Evolutionary conservation across 1,140 invertebrate species (phyloP).

Genomic region (Danaus melanippus): DNA sequence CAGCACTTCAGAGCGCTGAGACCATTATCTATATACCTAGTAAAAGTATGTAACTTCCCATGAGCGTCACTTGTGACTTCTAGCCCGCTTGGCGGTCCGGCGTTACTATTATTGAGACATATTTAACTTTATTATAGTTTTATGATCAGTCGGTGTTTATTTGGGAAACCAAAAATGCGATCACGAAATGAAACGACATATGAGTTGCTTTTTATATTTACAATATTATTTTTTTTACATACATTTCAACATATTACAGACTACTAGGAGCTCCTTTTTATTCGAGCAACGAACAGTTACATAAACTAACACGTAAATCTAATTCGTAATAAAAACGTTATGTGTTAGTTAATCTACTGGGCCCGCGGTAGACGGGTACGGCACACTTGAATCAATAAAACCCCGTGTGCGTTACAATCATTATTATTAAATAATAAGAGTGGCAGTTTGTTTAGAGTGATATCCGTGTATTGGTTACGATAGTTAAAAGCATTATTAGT

Average conservation of each 20-base stretch:
- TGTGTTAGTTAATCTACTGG: slow-evolving; percentile 62
- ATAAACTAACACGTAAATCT: slow-evolving; percentile 72
- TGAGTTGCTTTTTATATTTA: slow-evolving; percentile 66
- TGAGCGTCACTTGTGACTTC: slow-evolving; percentile 16
- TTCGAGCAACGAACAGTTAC: slow-evolving; percentile 72
- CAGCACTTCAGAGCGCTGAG: slow-evolving; percentile 9
- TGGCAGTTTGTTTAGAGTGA: slow-evolving; percentile 61
- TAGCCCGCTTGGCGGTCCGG: slow-evolving; percentile 11
- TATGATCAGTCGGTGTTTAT: slow-evolving; percentile 36
- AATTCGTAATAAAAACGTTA: slow-evolving; percentile 67
- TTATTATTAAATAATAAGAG: slow-evolving; percentile 53
- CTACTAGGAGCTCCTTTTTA: slow-evolving; percentile 70
- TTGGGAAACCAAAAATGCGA: slow-evolving; percentile 34
- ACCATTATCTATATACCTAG: not conserved
- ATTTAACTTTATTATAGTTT: slow-evolving; percentile 36
- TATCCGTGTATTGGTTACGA: slow-evolving; percentile 21
- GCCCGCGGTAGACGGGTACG: slow-evolving; percentile 43
- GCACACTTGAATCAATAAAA: slow-evolving; percentile 69
- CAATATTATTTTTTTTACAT: slow-evolving; percentile 68
- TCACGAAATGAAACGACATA: slow-evolving; percentile 56
- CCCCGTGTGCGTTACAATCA: slow-evolving; percentile 48
- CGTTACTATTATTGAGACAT: slow-evolving; percentile 31
- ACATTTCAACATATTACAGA: slow-evolving; percentile 70
- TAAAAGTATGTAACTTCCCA: slow-evolving; percentile 12
- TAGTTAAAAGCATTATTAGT: slow-evolving; percentile 25